Evolutionary conservation across 2,113 vertebrate species (phyloP).

Genomic region (Hippotragus niger): DNA sequence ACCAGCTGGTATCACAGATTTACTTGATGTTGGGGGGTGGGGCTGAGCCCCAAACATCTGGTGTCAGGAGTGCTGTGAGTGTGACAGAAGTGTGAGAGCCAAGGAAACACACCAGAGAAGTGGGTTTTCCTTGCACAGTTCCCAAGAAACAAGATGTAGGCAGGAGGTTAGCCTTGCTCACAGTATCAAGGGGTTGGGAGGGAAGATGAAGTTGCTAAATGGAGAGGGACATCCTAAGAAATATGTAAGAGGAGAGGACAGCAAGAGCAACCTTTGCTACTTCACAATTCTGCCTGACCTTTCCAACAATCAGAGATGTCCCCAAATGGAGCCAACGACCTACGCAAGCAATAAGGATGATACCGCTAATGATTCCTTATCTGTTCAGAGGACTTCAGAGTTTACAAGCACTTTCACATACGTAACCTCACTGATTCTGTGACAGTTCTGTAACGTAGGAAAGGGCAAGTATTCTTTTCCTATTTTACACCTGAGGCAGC

Average conservation of each 20-base stretch:
- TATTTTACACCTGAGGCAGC: background rate
- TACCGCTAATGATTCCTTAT: background rate
- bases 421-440: background rate
- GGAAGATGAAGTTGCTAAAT: background rate
- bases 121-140: background rate
- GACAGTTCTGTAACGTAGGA: background rate
- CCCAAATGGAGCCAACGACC: background rate
- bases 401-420: background rate
- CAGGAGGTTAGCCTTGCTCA: background rate
- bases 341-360: background rate
- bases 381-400: background rate
- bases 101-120: background rate
- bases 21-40: background rate
- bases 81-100: background rate
- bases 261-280: background rate
- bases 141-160: background rate
- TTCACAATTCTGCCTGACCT: background rate
- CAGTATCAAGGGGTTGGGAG: background rate
- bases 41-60: background rate
- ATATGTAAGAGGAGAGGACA: background rate
- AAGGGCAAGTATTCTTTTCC: background rate
- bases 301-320: background rate
- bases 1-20: background rate
- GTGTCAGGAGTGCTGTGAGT: background rate
- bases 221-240: background rate